Evolutionary conservation across 1,140 invertebrate species (phyloP).

Genomic region (Bombus confusus): DNA sequence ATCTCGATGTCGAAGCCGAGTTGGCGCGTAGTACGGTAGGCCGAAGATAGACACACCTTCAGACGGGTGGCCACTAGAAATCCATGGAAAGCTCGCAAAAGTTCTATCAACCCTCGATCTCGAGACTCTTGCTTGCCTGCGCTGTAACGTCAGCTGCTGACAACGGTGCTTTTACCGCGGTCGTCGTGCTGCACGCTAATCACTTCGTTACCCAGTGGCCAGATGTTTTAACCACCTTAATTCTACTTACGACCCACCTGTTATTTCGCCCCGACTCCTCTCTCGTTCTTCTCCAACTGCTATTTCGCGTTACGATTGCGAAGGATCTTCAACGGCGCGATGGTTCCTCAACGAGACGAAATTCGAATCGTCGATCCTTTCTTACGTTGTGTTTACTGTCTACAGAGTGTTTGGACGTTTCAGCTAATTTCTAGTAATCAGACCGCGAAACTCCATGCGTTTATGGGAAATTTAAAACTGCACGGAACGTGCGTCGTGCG

Average conservation of each 20-base stretch:
- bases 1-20: slow-evolving; percentile 39
- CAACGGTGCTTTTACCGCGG: not conserved
- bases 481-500: no score
- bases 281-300: not conserved
- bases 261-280: not conserved
- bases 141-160: slow-evolving; percentile 42
- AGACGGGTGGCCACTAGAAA: slow-evolving; percentile 13
- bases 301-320: not conserved
- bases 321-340: no score
- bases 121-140: not conserved
- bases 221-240: slow-evolving; percentile 3
- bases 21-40: slow-evolving; percentile 29
- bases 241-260: not conserved
- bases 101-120: slow-evolving; percentile 42
- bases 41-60: slow-evolving; percentile 40
- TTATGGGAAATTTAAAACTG: no score
- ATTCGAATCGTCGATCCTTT: not conserved
- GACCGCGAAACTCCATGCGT: no score
- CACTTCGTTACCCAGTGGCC: not conserved
- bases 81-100: slow-evolving; percentile 27
- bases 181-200: slow-evolving; percentile 25
- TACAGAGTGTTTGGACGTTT: no score
- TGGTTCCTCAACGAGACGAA: not conserved
- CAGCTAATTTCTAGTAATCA: no score
- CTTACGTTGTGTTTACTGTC: no score